Percentiles rank a stretch among this genome's conserved stretches.
Conservation (phyloP, 2,888 invertebrate species). For the Notocelia uddmanniana region DNA sequence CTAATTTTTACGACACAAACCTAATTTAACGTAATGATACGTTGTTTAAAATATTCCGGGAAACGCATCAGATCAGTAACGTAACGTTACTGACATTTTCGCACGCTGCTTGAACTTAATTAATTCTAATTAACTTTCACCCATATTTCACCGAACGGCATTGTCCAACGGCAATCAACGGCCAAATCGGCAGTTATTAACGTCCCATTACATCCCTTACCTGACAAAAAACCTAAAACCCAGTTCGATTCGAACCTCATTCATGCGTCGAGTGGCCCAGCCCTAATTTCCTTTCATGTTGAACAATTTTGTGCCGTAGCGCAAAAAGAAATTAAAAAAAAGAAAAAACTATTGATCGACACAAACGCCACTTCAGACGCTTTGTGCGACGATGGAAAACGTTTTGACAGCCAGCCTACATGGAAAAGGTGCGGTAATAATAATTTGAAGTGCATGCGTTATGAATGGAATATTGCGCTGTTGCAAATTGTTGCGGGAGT, state of each 20-base stretch:
- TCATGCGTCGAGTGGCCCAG: conserved; percentile 77
- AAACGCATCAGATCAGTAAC: neutral
- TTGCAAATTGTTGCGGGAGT: conserved; percentile 29
- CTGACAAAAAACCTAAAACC: conserved; percentile 76
- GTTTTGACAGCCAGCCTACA: conserved; percentile 73
- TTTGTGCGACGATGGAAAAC: conserved; percentile 82
- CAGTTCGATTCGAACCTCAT: conserved; percentile 77
- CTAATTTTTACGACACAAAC: too few species aligned
- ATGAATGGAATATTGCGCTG: conserved; percentile 24
- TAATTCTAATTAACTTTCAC: conserved; percentile 21
- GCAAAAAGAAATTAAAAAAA: conserved; percentile 72
- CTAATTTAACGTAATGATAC: too few species aligned
- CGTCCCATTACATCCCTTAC: conserved; percentile 74
- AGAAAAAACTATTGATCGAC: conserved; percentile 80
- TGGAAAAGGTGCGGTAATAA: conserved; percentile 50
- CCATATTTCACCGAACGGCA: conserved; percentile 5
- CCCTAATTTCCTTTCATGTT: conserved; percentile 81
- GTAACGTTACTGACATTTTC: neutral
- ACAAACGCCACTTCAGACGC: conserved; percentile 79
- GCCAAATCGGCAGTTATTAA: conserved; percentile 65
- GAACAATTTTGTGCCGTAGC: conserved; percentile 69
- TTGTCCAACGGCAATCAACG: conserved; percentile 46
- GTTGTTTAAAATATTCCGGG: too few species aligned
- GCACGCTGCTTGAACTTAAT: too few species aligned
- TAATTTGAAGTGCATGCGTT: conserved; percentile 32